Evolutionary conservation across 2,113 vertebrate genomes (phyloP).

Genomic region (Amphiprion percula): DNA sequence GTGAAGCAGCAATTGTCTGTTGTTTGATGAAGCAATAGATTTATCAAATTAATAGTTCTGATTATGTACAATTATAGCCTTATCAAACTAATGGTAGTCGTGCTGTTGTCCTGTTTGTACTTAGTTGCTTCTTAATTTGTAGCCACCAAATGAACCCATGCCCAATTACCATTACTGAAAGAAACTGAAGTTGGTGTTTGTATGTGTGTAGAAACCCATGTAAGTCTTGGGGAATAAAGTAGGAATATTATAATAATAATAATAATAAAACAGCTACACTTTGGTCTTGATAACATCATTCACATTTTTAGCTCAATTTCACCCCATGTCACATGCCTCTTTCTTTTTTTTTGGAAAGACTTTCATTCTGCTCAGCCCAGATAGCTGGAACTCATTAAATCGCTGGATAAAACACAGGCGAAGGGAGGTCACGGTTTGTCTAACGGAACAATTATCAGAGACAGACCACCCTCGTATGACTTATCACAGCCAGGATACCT

Average conservation of each 20-base stretch:
- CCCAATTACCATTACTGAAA: slow-evolving; percentile 8
- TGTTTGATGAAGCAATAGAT: slow-evolving; percentile 31
- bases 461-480: slow-evolving; percentile 43
- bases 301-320: slow-evolving; percentile 56
- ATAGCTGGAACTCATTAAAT: slow-evolving; percentile 74
- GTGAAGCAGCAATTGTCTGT: slow-evolving; percentile 7
- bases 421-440: slow-evolving; percentile 45
- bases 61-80: slow-evolving; percentile 46
- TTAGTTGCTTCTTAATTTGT: slow-evolving; percentile 39
- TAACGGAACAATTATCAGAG: slow-evolving; percentile 48
- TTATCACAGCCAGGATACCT: slow-evolving; percentile 47
- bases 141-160: slow-evolving; percentile 18
- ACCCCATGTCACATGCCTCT: slow-evolving; percentile 33
- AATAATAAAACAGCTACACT: slow-evolving; percentile 9
- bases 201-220: not conserved
- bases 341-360: slow-evolving; percentile 33
- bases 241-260: slow-evolving; percentile 2
- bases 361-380: slow-evolving; percentile 43
- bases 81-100: slow-evolving; percentile 18
- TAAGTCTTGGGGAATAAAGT: not conserved
- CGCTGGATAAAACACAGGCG: slow-evolving; percentile 53
- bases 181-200: not conserved
- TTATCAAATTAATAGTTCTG: slow-evolving; percentile 24
- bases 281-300: slow-evolving; percentile 39
- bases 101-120: slow-evolving; percentile 35